Evolutionary conservation across 1,140 invertebrate species (phyloP).

Genomic region (Dendroctonus valens): DNA sequence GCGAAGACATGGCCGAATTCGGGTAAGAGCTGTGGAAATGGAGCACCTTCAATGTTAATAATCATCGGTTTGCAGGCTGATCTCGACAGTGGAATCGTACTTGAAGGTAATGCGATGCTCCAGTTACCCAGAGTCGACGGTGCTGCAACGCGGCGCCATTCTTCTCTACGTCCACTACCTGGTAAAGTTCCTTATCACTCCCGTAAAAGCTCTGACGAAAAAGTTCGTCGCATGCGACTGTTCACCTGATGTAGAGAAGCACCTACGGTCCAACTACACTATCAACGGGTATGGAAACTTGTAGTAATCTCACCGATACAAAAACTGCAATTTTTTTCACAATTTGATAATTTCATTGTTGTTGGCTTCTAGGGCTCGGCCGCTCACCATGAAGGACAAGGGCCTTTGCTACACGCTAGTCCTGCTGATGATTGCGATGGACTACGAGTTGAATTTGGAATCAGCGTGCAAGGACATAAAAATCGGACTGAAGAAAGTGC

Average conservation of each 20-base stretch:
- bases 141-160: slow-evolving; percentile 38
- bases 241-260: slow-evolving; percentile 46
- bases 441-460: slow-evolving; percentile 53
- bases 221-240: slow-evolving; percentile 45
- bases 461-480: slow-evolving; percentile 48
- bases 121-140: slow-evolving; percentile 7
- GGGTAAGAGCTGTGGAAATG: slow-evolving; percentile 18
- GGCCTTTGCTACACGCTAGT: slow-evolving; percentile 54
- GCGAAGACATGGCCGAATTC: slow-evolving; percentile 39
- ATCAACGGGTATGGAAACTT: slow-evolving; percentile 23
- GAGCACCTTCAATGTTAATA: background rate
- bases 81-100: slow-evolving; percentile 10
- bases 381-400: slow-evolving; percentile 53
- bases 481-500: slow-evolving; percentile 51
- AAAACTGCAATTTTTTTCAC: background rate
- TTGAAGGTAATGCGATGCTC: slow-evolving; percentile 12
- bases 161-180: slow-evolving; percentile 52
- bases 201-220: slow-evolving; percentile 46
- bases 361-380: slow-evolving; percentile 49
- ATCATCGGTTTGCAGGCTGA: slow-evolving; percentile 16
- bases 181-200: slow-evolving; percentile 48
- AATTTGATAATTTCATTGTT: no score
- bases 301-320: slow-evolving; percentile 38
- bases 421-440: slow-evolving; percentile 48
- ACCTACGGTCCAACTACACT: slow-evolving; percentile 33